Evolutionary conservation across 2,888 invertebrate genomes (phyloP).

Genomic region (Heliothis peltigera): DNA sequence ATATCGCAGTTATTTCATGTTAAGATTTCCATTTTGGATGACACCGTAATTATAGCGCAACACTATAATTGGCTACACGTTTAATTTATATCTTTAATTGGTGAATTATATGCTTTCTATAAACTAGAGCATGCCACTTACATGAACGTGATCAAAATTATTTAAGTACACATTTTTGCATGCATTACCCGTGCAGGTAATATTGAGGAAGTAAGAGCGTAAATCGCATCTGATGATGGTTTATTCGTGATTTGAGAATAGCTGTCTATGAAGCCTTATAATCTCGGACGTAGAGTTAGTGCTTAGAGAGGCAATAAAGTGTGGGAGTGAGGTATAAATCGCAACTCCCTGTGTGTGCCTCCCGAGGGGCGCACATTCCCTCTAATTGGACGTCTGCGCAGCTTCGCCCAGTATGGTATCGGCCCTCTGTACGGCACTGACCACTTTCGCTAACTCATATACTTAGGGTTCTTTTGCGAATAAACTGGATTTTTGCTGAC

Average conservation of each 20-base stretch:
- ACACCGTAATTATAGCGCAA: constrained; percentile 33
- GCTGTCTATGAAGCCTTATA: constrained; percentile 45
- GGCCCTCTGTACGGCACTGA: constrained; percentile 73
- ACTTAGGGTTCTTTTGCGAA: constrained; percentile 62
- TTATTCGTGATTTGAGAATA: constrained; percentile 43
- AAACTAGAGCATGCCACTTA: constrained; percentile 12
- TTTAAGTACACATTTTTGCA: constrained; percentile 17
- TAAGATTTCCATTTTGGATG: constrained; percentile 28
- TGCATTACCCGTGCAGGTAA: constrained; percentile 11
- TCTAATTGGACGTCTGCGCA: constrained; percentile 86
- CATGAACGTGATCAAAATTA: constrained; percentile 23
- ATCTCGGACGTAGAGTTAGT: constrained; percentile 46
- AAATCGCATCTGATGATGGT: constrained; percentile 40
- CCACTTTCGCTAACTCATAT: constrained; percentile 82
- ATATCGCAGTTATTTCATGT: constrained; percentile 56
- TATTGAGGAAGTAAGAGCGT: constrained; percentile 9
- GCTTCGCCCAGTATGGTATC: constrained; percentile 78
- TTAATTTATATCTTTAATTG: constrained; percentile 16
- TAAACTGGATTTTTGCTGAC: constrained; percentile 58
- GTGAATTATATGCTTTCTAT: constrained; percentile 16
- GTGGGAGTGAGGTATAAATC: constrained; percentile 63
- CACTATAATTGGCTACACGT: constrained; percentile 9
- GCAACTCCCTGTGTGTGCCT: constrained; percentile 78
- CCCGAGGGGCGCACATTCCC: constrained; percentile 81
- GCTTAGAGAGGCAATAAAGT: constrained; percentile 53